Conservation (phyloP, 1,140 invertebrate species). For the Nebria ingens region DNA sequence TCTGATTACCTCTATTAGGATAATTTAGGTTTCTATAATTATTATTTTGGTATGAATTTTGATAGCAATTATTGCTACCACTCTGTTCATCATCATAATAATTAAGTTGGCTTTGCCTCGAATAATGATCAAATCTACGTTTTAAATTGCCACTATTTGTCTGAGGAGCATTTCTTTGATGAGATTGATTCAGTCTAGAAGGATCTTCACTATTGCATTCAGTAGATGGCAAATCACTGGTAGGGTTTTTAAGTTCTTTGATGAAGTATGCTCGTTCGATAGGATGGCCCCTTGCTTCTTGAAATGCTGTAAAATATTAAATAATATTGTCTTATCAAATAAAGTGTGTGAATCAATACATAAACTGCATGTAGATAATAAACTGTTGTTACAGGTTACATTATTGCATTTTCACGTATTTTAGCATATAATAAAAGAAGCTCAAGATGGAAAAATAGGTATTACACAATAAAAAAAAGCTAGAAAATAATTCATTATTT, state of each 20-base stretch:
- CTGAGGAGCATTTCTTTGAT: neutral
- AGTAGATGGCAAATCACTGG: neutral
- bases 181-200: slow-evolving; percentile 4
- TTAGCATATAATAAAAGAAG: no score
- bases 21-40: no score
- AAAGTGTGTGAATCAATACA: neutral
- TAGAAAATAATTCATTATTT: no score
- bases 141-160: neutral
- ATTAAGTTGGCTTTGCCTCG: neutral
- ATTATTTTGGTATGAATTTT: no score
- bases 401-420: slow-evolving; percentile 10
- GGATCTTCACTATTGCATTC: neutral
- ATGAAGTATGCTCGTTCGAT: slow-evolving; percentile 20
- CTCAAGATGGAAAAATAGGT: no score
- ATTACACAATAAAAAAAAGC: no score
- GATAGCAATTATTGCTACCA: no score
- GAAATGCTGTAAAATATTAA: slow-evolving; percentile 19
- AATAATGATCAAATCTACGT: neutral
- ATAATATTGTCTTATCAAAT: slow-evolving; percentile 4
- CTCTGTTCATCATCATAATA: neutral
- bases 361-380: neutral
- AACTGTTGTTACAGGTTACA: neutral
- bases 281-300: slow-evolving; percentile 22
- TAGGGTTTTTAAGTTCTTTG: slow-evolving; percentile 12
- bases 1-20: no score